A percentile compares a stretch with the other conserved stretches of the same genome.
phyloP scores from a whole-genome alignment of 2,888 invertebrate species.

The Caradrina kadenii region DNA sequence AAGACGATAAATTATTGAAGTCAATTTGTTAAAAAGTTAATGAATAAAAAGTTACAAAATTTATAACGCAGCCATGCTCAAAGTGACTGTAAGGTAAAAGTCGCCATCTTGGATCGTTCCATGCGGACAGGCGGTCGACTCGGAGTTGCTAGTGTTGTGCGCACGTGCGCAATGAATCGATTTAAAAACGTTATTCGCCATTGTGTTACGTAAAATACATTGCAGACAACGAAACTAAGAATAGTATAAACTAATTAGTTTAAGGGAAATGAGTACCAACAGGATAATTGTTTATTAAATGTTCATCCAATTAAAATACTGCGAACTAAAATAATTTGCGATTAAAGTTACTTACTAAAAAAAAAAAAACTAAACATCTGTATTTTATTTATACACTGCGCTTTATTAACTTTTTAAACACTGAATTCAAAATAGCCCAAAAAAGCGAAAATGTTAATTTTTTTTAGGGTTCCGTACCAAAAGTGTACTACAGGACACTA shows the following conservation, averaged over 20 bases:
- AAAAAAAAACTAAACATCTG: no score
- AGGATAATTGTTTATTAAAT: no score
- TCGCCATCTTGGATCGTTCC: constrained; percentile 88
- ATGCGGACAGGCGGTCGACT: constrained; percentile 81
- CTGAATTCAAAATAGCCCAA: no score
- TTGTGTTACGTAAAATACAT: constrained; percentile 16
- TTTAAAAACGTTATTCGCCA: constrained; percentile 33
- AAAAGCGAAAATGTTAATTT: no score
- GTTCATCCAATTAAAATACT: no score
- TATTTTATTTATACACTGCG: no score
- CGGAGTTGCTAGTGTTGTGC: constrained; percentile 83
- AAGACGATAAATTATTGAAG: constrained; percentile 76
- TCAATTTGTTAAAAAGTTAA: constrained; percentile 74
- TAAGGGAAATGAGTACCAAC: no score
- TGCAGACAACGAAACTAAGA: background rate
- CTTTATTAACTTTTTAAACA: no score
- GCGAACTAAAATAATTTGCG: no score
- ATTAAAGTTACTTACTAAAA: no score
- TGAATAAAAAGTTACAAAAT: constrained; percentile 76
- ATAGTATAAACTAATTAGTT: background rate
- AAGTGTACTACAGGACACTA: no score
- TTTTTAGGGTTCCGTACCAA: no score
- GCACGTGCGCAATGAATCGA: constrained; percentile 83
- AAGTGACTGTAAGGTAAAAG: constrained; percentile 85
- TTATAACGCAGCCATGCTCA: constrained; percentile 83